Evolutionary conservation across 2,888 invertebrate species (phyloP).

Genomic region (Tipula unca): DNA sequence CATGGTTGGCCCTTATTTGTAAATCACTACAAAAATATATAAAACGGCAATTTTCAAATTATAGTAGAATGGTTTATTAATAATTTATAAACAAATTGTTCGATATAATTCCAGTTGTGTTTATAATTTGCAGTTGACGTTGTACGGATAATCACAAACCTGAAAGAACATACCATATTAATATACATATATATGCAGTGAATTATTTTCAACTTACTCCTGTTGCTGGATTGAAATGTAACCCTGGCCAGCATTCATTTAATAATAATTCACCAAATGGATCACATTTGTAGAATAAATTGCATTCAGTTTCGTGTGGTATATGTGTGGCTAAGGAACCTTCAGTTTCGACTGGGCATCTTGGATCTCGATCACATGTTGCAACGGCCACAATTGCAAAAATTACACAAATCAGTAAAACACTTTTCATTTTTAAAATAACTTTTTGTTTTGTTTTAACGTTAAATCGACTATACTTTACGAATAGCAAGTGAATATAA

Average conservation of each 20-base stretch:
- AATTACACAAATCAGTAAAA: neutral
- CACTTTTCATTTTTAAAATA: neutral
- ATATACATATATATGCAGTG: neutral
- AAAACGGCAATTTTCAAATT: no score
- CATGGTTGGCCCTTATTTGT: no score
- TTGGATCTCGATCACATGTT: neutral
- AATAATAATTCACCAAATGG: neutral
- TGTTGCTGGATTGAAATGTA: neutral
- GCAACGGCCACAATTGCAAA: neutral
- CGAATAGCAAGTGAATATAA: neutral
- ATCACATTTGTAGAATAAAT: neutral
- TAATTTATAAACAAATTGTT: no score
- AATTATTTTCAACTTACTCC: neutral
- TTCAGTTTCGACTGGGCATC: neutral
- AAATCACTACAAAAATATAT: no score
- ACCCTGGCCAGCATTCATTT: neutral
- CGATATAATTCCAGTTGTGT: no score
- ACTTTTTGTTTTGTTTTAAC: neutral
- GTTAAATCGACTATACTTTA: neutral
- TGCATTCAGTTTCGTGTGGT: neutral
- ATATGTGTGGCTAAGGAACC: neutral
- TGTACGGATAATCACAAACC: neutral
- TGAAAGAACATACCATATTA: neutral
- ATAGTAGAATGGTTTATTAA: no score
- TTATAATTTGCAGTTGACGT: neutral